Evolutionary conservation across 2,797 vertebrate genomes (phyloP), one percentile per base, ranked within the genome.

Genomic region (Enoplosus armatus): DNA sequence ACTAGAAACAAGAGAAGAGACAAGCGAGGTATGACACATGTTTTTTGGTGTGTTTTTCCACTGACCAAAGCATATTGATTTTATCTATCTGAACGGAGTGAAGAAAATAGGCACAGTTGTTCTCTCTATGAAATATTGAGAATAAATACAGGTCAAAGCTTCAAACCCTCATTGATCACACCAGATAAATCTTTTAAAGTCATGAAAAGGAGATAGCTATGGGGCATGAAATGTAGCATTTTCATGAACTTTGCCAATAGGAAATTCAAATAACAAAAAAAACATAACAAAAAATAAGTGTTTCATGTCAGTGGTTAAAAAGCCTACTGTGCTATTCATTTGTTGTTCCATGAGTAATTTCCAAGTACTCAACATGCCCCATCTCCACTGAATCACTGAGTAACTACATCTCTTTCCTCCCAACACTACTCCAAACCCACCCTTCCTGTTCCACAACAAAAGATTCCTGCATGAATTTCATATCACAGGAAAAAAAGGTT

Each of bases 381-480:
- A 51, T 67, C 22, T 76, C 39, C 24, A 14, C 48, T 70, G 20
- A 59, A n/a, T 79, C 67, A 24, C 35, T 55, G 0, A 77, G 37
- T 16, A 29, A 33, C 24, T 43, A 35, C 60, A 79, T 69, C 66
- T 65, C 35, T 39, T 80, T 86, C 61, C 67, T 68, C 65, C 67
- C 24, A 71, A 35, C 24, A 54, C 55, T 55, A 22, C 69, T 77
- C 70, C 71, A 64, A 83, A 85, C 53, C 45, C 81, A 66, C 80
- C 80, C 85, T 92, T 94, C 94, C 93, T 90, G 80, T 84, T 79
- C 51, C 58, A 80, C 60, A 75, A 85, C 77, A 87, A 87, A 91
- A 87, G 59, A 80, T 59, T 86, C 53, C 39, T 82, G 43, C 51
- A 77, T 50, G 62, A 80, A 74, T 82, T 86, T 90, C 56, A 70